These are phyloP conservation scores for Notocelia uddmanniana DNA, from an alignment of 2,888 invertebrate genomes.

Conservation along the genomic window DNA sequence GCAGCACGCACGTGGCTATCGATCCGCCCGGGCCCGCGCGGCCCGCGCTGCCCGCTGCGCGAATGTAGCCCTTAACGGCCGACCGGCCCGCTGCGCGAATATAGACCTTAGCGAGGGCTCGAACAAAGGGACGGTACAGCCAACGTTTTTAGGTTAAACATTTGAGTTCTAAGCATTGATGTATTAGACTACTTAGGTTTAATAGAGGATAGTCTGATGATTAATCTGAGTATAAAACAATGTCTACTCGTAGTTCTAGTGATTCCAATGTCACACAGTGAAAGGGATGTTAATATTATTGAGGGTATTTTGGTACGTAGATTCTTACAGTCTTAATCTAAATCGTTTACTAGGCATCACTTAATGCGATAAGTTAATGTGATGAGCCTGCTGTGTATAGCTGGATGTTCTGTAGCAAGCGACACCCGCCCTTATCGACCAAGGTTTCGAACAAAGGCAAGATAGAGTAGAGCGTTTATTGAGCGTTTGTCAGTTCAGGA, in stretches of 20 bases:
- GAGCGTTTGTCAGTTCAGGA: too few species aligned
- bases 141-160: not conserved
- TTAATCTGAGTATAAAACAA: too few species aligned
- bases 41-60: not conserved
- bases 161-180: not conserved
- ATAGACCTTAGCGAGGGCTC: not conserved
- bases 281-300: not conserved
- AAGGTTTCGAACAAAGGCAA: not conserved
- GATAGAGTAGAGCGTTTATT: not conserved
- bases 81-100: not conserved
- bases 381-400: too few species aligned
- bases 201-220: too few species aligned
- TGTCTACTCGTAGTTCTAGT: too few species aligned
- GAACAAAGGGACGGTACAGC: not conserved
- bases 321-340: not conserved
- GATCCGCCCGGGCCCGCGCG: constrained; percentile 16
- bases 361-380: too few species aligned
- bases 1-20: constrained; percentile 23
- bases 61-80: not conserved
- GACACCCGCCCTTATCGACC: not conserved
- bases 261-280: too few species aligned
- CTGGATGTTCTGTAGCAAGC: not conserved
- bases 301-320: not conserved
- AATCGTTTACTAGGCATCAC: not conserved
- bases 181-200: too few species aligned